Evolutionary conservation across 2,888 invertebrate genomes (phyloP), one percentile per base, ranked within the genome.

Genomic region (Liopterus haemorrhoidalis): DNA sequence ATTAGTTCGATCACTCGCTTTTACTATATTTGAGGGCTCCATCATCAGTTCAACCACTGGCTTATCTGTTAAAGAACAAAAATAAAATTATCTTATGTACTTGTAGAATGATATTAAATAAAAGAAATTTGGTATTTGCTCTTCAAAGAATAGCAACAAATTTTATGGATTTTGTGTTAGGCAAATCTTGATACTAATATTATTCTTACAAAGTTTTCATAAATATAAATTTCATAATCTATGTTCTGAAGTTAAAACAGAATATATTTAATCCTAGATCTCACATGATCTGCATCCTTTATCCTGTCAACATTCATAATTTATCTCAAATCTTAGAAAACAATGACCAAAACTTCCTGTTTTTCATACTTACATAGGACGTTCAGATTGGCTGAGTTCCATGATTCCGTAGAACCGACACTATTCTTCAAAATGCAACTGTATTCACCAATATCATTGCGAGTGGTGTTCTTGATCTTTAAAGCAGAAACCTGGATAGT

Each of bases 381-480:
- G 62, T 87, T 83, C 40, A 93, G 80, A 57, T 79, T 76, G 43
- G 88, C 81, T 55, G 71, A 75, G 25, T 81, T 80, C n/a, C 81
- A 78, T 6, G 89, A 85, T 52, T 76, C 75, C 6, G 82, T 81
- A 35, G 79, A 75, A 4, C 89, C 91, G 19, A 91, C 84, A 19
- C 75, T 76, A 64, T 95, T 95, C 53, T 79, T 75, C 33, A 92
- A 75, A 49, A 80, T 72, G 61, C 93, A 94, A 18, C 81, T 79
- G 67, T 94, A 95, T 58, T 82, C 80, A 38, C 92, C 94, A 68
- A 84, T 81, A 66, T 94, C 93, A 1, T 73, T 73, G 6, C 87
- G 77, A 2, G 78, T 76, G 0, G 89, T 79, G 55, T 86, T 81
- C 58, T 77, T 76, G 54, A 94, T 85, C 47, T 82, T 76, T 32